Base-by-base conservation (phyloP, 2,888 invertebrate species). In the Sphaerophoria rueppellii region DNA sequence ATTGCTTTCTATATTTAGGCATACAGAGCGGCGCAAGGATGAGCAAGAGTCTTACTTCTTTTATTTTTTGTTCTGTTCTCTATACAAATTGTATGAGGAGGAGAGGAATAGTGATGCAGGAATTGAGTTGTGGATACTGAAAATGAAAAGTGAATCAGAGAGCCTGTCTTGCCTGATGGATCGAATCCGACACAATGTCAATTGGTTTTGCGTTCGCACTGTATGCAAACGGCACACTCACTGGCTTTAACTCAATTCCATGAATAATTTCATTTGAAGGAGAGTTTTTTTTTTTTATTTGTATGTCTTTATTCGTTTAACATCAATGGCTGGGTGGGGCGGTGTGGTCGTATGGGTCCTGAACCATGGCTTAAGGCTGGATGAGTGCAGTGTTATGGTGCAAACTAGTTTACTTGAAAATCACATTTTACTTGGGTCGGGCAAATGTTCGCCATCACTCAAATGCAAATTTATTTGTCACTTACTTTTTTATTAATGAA, bases 1-100 rank as follows among this genome's bases (percentile, higher is more conserved):
- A 77, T 65, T 81, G 63, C 54, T 69, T 54, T 70, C 85, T 70
- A 76, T 69, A 46, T 77, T 85, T 81, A 81, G 85, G 85, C 70
- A 78, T 34, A 57, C 4, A 0, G 14, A 43, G 43, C 6, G 34
- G 24, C 24, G 24, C 24, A 24, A 24, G 24, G 24, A 24, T 24
- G 24, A 24, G 24, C 24, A 24, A 24, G 24, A 24, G 24, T 24
- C 2, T 24, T 24, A 24, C 24, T 24, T 24, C 24, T 24, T 54
- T 43, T 40, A 6, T 54, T 35, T 37, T 60, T 16, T 6, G 4
- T 24, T 24, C 52, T 32, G 24, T 24, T 24, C 14, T 54, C 24
- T 24, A 24, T 24, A 24, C 24, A 24, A 24, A 24, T 24, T 24
- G 24, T 24, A 24, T 24, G 24, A 2, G 24, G 24, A 24, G 1